Evolutionary conservation across 2,797 vertebrate genomes (phyloP).

Genomic region (Anas acuta): DNA sequence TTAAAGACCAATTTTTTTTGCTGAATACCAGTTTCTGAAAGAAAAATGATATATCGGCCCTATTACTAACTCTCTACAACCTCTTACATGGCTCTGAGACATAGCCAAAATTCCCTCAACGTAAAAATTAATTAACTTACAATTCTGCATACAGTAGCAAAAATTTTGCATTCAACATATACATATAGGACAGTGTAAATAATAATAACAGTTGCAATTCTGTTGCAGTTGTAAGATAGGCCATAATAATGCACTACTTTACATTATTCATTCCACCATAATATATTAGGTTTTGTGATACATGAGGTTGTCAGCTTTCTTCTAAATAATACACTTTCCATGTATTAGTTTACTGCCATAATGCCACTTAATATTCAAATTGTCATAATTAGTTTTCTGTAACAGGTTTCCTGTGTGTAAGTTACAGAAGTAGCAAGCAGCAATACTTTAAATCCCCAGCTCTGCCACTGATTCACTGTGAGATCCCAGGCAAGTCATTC

Average conservation of each 20-base stretch:
- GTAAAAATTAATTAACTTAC: slow-evolving; percentile 56
- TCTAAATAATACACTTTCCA: slow-evolving; percentile 41
- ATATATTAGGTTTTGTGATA: slow-evolving; percentile 55
- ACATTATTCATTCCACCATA: slow-evolving; percentile 58
- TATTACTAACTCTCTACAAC: slow-evolving; percentile 23
- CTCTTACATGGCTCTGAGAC: slow-evolving; percentile 14
- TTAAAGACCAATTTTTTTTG: slow-evolving; percentile 8
- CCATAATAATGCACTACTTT: slow-evolving; percentile 41
- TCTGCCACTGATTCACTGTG: neutral
- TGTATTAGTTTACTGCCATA: slow-evolving; percentile 43
- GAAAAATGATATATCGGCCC: slow-evolving; percentile 35
- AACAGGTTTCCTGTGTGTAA: neutral
- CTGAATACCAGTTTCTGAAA: neutral
- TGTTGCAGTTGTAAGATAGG: neutral
- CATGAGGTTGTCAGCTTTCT: slow-evolving; percentile 41
- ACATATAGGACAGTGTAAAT: slow-evolving; percentile 50
- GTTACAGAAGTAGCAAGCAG: neutral
- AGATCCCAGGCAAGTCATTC: neutral
- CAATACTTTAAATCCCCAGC: neutral
- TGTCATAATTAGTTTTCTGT: slow-evolving; percentile 16
- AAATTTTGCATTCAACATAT: slow-evolving; percentile 41
- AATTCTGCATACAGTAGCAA: slow-evolving; percentile 55
- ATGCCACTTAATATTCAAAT: slow-evolving; percentile 46
- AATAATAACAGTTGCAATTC: slow-evolving; percentile 30
- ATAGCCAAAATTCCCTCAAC: slow-evolving; percentile 51